phyloP scores from a whole-genome alignment of 2,888 invertebrate species.

The Drosophila neoperkinsi region DNA sequence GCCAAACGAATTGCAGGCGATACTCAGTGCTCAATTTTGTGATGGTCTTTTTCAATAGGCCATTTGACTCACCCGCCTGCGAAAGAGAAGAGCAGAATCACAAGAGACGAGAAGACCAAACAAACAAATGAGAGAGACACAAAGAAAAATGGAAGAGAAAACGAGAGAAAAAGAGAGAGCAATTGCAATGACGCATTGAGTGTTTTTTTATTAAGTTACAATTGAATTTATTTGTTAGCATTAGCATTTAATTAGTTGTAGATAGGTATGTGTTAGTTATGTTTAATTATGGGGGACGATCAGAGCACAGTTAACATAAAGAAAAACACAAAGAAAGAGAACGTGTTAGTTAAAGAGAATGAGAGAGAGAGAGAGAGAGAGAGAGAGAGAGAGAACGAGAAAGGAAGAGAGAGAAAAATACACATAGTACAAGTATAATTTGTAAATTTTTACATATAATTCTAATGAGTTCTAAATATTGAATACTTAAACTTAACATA shows the following conservation, averaged over 20 bases:
- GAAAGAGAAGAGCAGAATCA: conserved; percentile 80
- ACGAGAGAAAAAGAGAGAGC: conserved; percentile 44
- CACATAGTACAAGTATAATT: conserved; percentile 84
- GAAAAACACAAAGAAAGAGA: conserved; percentile 38
- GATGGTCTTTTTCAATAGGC: conserved; percentile 90
- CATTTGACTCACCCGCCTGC: conserved; percentile 88
- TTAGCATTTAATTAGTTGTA: conserved; percentile 39
- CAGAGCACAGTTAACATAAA: conserved; percentile 56
- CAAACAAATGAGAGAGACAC: conserved; percentile 31
- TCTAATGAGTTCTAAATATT: conserved; percentile 7
- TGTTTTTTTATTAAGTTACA: conserved; percentile 38
- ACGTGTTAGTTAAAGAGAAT: conserved; percentile 52
- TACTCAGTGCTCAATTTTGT: conserved; percentile 93
- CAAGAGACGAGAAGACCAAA: conserved; percentile 64
- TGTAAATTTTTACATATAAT: conserved; percentile 70
- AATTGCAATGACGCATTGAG: conserved; percentile 62
- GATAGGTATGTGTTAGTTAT: conserved; percentile 27
- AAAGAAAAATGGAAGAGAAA: conserved; percentile 35
- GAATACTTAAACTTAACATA: conserved; percentile 10
- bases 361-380: conserved; percentile 39
- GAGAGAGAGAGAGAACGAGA: conserved; percentile 48
- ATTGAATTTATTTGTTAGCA: conserved; percentile 27
- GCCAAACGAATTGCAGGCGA: conserved; percentile 96
- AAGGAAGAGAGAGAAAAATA: conserved; percentile 67
- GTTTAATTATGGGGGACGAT: conserved; percentile 43